Conservation (phyloP, 1,140 invertebrate species). For the Neodiprion lecontei region DNA sequence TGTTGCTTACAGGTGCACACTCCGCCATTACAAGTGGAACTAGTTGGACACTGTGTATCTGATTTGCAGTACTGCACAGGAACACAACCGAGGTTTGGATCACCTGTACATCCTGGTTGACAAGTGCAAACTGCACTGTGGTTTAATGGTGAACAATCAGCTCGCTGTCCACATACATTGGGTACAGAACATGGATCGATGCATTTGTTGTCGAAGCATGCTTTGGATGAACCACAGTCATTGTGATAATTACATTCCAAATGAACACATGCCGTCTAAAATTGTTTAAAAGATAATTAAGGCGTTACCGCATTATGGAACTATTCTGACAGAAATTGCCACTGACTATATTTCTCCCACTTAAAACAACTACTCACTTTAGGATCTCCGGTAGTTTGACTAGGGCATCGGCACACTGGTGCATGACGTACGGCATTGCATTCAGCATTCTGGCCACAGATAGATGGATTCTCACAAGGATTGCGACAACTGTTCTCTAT, state of each 20-base stretch:
- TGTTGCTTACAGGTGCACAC: conserved; percentile 74
- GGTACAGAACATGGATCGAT: conserved; percentile 79
- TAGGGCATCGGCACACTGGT: conserved; percentile 77
- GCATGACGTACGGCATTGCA: conserved; percentile 74
- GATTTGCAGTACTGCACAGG: conserved; percentile 78
- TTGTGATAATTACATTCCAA: conserved; percentile 81
- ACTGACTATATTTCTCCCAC: too few species aligned
- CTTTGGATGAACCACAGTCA: conserved; percentile 74
- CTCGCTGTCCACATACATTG: conserved; percentile 83
- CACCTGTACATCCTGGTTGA: conserved; percentile 81
- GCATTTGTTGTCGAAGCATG: conserved; percentile 82
- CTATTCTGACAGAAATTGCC: background rate
- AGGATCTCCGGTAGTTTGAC: conserved; percentile 79
- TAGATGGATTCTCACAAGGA: conserved; percentile 72
- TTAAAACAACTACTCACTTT: conserved; percentile 44
- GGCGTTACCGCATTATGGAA: background rate
- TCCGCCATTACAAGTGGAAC: conserved; percentile 81
- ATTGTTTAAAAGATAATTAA: conserved; percentile 23
- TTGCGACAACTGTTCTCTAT: conserved; percentile 79
- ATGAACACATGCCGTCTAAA: conserved; percentile 67
- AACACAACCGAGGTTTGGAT: conserved; percentile 83
- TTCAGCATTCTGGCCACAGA: conserved; percentile 79
- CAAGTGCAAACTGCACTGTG: conserved; percentile 84
- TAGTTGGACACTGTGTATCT: conserved; percentile 80
- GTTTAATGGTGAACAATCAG: conserved; percentile 73